Evolutionary conservation across 92 coral and sea anemone genomes (phyloP), one percentile per base, ranked within the genome.

Genomic region (Actinostola sp.): DNA sequence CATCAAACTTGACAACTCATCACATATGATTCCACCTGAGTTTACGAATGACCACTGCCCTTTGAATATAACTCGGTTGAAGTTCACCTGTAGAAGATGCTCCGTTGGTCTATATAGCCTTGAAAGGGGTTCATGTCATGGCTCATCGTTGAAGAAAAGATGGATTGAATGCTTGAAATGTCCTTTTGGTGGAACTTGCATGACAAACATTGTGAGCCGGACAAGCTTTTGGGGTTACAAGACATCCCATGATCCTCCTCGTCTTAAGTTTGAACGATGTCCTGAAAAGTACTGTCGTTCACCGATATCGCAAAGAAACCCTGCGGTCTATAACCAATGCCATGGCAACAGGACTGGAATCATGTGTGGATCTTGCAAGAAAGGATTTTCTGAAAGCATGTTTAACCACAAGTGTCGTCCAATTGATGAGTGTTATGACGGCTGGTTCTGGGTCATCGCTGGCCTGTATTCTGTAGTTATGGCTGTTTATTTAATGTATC

Each of bases 361-460:
- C 11, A 66, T 89, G 70, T 89, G 96, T 62, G 96, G 92, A 0
- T 70, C 78, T 19, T 89, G 96, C 66, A 73, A 73, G 7, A 65
- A 64, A 20, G 92, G 92, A 20, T 86, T 66, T 43, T 82, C 83
- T 26, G 96, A 89, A 61, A 60, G 83, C 20, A 42, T 89, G 27
- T 78, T 86, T 27, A 77, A 84, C 20, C 76, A 84, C 10, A 61
- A 78, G 27, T 86, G 96, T 67, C 78, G 74, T 67, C 70, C 49
- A 15, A 48, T 42, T 39, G 39, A 64, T 34, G 54, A 78, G 0
- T 89, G 96, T 54, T 44, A 45, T 19, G 86, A 86, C 46, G 15
- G 34, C 15, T 86, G 91, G 96, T 82, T 89, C 50, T 89, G 96
- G 96, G 64, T 69, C n/a, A 77, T 58, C 36, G 79, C 77, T 27